A percentile compares a stretch with the other conserved stretches of the same genome.
phyloP scores from a whole-genome alignment of 2,113 vertebrate species.

The zebrafish (Danio rerio) region GRCz12tu NC_133196.1:46662001-46662500 shows the following conservation, averaged over 20 bases:
- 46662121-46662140: background rate
- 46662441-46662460: too few relatives aligned
- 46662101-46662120: background rate
- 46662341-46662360: too few relatives aligned
- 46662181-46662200: background rate
- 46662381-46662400: too few relatives aligned
- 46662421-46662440: too few relatives aligned
- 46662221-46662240: background rate
- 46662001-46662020: background rate
- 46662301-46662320: background rate
- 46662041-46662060: conserved; percentile 2
- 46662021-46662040: background rate
- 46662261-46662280: background rate
- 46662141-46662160: background rate
- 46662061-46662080: background rate
- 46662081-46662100: background rate
- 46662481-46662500: too few relatives aligned
- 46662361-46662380: too few relatives aligned
- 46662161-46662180: background rate
- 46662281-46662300: background rate
- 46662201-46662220: background rate
- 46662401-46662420: too few relatives aligned
- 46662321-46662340: too few relatives aligned
- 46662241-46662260: background rate
- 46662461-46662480: too few relatives aligned